Conservation (phyloP, 2,888 invertebrate species). For the Holacanthella duospinosa region DNA sequence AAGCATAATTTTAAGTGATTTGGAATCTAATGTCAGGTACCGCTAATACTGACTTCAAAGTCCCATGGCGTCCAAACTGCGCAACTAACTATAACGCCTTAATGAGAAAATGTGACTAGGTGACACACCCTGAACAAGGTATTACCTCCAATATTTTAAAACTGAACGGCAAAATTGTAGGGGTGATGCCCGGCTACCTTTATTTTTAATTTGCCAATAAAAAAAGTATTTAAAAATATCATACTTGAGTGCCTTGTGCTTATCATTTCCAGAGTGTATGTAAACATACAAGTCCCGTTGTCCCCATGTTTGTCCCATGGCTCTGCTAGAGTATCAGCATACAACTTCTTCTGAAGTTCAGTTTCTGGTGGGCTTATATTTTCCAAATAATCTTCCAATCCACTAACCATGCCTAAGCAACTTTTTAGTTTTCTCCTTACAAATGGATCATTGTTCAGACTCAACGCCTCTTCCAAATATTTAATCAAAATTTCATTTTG, state of each 20-base stretch:
- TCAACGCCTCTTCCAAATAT: background rate
- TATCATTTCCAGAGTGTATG: slow-evolving; percentile 10
- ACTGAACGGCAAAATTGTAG: no score
- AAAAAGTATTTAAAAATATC: no score
- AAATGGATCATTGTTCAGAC: slow-evolving; percentile 15
- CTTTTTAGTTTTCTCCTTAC: slow-evolving; percentile 10
- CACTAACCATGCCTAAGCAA: slow-evolving; percentile 13
- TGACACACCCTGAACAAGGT: no score
- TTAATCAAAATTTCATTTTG: background rate
- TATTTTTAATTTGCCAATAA: background rate
- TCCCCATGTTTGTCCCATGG: slow-evolving; percentile 5
- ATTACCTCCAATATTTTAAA: no score
- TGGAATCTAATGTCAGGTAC: no score
- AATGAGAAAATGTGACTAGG: no score
- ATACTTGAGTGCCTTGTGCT: slow-evolving; percentile 26
- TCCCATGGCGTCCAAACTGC: no score
- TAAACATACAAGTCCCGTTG: slow-evolving; percentile 6
- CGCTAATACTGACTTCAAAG: no score
- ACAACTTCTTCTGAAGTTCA: slow-evolving; percentile 23
- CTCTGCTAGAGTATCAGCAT: slow-evolving; percentile 18
- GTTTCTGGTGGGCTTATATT: slow-evolving; percentile 14
- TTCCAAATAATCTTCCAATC: slow-evolving; percentile 17
- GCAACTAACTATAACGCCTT: no score
- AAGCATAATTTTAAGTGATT: no score
- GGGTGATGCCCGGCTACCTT: no score